Percentiles rank a stretch among this genome's conserved stretches.
phyloP scores from a whole-genome alignment of 1,140 invertebrate genomes.

The Chlorops oryzae region DNA sequence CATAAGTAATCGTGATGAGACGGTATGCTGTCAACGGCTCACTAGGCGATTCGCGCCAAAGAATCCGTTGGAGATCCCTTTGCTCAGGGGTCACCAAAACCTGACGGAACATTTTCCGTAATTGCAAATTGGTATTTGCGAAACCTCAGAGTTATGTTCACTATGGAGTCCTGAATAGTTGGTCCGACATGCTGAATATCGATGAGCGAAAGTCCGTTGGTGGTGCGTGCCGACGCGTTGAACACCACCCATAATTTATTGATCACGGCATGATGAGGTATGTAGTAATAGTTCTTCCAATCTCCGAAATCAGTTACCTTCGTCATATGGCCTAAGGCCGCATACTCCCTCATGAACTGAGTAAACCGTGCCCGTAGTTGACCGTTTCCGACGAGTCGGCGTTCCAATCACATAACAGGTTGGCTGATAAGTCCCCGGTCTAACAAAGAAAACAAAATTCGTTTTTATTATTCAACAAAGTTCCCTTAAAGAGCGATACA shows the following conservation, averaged over 20 bases:
- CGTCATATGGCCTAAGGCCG: constrained; percentile 10
- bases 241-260: constrained; percentile 36
- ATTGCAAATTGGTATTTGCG: constrained; percentile 28
- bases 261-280: constrained; percentile 12
- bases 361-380: background rate
- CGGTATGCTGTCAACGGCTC: no score
- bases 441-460: no score
- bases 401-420: no score
- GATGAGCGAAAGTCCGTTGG: constrained; percentile 28
- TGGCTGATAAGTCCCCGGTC: no score
- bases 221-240: constrained; percentile 23
- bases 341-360: constrained; percentile 10
- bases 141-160: constrained; percentile 39
- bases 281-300: constrained; percentile 3
- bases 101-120: constrained; percentile 38
- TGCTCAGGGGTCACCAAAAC: no score
- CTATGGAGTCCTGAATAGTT: constrained; percentile 32
- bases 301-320: background rate
- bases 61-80: no score
- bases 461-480: no score
- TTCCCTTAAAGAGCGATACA: no score
- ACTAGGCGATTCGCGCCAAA: no score
- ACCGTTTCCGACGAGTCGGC: background rate
- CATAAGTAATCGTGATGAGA: no score
- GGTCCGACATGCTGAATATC: constrained; percentile 34